phyloP scores from a whole-genome alignment of 2,888 invertebrate genomes.

The Tachystola acroxantha region DNA sequence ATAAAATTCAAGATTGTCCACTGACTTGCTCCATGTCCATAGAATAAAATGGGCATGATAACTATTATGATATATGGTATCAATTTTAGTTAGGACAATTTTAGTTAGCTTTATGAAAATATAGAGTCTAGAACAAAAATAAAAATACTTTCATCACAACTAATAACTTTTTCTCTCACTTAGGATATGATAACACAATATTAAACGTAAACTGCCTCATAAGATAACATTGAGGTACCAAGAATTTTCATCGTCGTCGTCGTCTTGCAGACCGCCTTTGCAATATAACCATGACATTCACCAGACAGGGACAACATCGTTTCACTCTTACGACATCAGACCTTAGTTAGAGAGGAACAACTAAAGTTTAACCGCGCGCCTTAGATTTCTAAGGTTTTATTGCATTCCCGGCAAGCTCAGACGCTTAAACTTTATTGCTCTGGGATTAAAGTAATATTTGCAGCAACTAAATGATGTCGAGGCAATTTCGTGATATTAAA shows the following conservation, averaged over 20 bases:
- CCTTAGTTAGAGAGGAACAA: constrained; percentile 70
- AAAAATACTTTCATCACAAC: background rate
- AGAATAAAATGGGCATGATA: no score
- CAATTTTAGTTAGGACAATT: no score
- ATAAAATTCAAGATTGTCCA: no score
- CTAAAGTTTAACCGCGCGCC: constrained; percentile 52
- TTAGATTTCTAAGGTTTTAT: constrained; percentile 74
- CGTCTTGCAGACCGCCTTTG: constrained; percentile 62
- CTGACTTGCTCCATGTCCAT: no score
- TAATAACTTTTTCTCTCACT: constrained; percentile 36
- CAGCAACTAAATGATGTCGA: constrained; percentile 72
- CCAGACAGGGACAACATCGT: constrained; percentile 56
- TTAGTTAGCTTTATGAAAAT: no score
- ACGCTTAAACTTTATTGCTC: constrained; percentile 76
- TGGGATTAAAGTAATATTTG: constrained; percentile 78
- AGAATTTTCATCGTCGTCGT: constrained; percentile 72
- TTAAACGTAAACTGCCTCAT: constrained; percentile 61
- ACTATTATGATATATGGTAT: no score
- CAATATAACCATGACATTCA: constrained; percentile 66
- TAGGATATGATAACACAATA: constrained; percentile 59
- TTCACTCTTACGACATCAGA: constrained; percentile 39
- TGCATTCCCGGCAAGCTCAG: constrained; percentile 75
- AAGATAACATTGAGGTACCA: constrained; percentile 71
- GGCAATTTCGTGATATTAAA: constrained; percentile 75
- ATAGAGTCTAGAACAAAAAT: no score